Percentiles rank a stretch among this genome's conserved stretches.
Evolutionary conservation across 2,113 vertebrate species (phyloP).

Genomic region (Vulpes lagopus): DNA sequence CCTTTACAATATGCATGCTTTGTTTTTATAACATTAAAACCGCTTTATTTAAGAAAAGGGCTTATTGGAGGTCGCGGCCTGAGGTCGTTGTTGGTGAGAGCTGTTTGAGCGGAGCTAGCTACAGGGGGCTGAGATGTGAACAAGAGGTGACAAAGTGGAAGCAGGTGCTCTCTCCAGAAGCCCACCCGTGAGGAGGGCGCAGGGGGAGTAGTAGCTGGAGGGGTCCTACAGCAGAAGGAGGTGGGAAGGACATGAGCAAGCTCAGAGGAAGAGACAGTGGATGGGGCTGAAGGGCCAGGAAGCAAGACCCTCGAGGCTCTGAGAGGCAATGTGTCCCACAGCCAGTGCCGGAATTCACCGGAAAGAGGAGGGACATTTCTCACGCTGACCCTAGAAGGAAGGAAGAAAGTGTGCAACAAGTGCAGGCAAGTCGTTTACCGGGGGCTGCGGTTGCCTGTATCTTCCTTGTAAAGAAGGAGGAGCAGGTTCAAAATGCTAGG

Average conservation of each 20-base stretch:
- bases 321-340: neutral
- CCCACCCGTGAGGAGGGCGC: neutral
- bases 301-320: neutral
- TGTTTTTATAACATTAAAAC: neutral
- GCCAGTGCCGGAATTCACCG: neutral
- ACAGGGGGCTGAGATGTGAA: neutral
- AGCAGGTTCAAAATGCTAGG: neutral
- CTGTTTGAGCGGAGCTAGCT: neutral
- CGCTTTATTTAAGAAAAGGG: neutral
- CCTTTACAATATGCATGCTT: neutral
- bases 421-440: neutral
- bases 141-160: neutral
- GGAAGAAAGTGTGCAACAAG: neutral
- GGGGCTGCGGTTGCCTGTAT: neutral
- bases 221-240: neutral
- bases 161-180: neutral
- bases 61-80: neutral
- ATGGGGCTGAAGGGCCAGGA: neutral
- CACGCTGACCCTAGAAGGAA: neutral
- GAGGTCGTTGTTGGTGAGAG: neutral
- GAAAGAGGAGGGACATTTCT: neutral
- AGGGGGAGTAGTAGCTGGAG: neutral
- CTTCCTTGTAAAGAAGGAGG: constrained; percentile 21
- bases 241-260: neutral
- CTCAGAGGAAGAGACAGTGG: neutral